Percentiles rank a stretch among this genome's conserved stretches.
phyloP scores from a whole-genome alignment of 2,113 vertebrate genomes.

The Atlantisia rogersi region DNA sequence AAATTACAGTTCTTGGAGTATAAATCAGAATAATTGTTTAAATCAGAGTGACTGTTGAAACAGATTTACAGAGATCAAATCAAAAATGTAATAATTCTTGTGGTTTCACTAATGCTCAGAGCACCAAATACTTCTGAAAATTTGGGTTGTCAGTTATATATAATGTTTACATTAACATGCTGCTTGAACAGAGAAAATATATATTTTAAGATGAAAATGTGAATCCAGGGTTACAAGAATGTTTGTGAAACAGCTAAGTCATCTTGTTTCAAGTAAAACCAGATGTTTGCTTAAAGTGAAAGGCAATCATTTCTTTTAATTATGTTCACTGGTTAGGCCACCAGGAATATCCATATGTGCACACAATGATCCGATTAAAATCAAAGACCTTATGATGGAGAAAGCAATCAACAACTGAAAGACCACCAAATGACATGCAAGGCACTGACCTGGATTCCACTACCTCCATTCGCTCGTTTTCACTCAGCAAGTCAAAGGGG shows the following conservation, averaged over 20 bases:
- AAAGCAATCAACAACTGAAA: slow-evolving; percentile 78
- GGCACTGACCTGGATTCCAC: slow-evolving; percentile 44
- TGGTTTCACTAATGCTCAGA: slow-evolving; percentile 77
- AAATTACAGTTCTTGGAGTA: slow-evolving; percentile 82
- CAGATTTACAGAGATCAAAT: slow-evolving; percentile 86
- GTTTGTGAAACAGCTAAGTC: slow-evolving; percentile 85
- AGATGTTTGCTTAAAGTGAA: slow-evolving; percentile 87
- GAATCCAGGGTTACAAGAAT: slow-evolving; percentile 83
- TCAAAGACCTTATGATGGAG: slow-evolving; percentile 79
- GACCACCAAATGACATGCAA: slow-evolving; percentile 73
- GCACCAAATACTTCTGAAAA: slow-evolving; percentile 80
- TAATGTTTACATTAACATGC: slow-evolving; percentile 84
- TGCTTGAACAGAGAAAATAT: slow-evolving; percentile 82
- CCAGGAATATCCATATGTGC: slow-evolving; percentile 84
- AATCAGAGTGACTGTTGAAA: slow-evolving; percentile 85
- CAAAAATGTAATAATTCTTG: slow-evolving; percentile 83
- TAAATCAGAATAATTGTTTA: slow-evolving; percentile 87
- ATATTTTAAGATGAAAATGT: slow-evolving; percentile 85
- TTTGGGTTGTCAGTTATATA: slow-evolving; percentile 82
- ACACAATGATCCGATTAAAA: slow-evolving; percentile 82
- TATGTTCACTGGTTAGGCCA: slow-evolving; percentile 83
- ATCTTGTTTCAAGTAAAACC: slow-evolving; percentile 88
- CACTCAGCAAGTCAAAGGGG: slow-evolving; percentile 24
- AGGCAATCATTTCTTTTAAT: slow-evolving; percentile 87
- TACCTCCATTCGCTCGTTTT: slow-evolving; percentile 31